Conservation (phyloP, 92 coral and sea anemone species). For the Heteractis magnifica region DNA sequence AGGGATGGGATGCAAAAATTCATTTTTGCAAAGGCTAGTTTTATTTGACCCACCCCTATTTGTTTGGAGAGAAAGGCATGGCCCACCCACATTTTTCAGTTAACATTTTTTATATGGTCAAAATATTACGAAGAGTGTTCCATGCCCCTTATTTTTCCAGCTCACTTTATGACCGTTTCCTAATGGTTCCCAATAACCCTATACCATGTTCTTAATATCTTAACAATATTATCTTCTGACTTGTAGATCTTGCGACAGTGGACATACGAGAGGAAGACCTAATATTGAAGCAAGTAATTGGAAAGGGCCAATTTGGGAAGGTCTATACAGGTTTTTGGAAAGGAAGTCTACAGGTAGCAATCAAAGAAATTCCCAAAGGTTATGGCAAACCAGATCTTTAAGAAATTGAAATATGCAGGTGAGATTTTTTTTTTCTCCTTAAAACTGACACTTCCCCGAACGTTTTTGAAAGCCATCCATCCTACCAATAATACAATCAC, state of each 20-base stretch:
- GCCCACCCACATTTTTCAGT: no score
- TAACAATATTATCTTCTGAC: background rate
- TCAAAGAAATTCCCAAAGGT: constrained; percentile 15
- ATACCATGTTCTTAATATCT: no score
- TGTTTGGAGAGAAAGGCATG: no score
- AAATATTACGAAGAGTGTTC: no score
- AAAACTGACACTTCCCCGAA: no score
- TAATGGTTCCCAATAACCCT: no score
- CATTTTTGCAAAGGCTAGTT: no score
- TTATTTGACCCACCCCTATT: no score
- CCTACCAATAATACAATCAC: background rate
- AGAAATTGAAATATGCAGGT: constrained; percentile 26
- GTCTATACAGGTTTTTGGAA: constrained; percentile 34
- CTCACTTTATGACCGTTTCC: no score
- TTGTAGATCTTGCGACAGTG: background rate
- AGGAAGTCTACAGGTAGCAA: constrained; percentile 33
- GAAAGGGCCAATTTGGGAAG: constrained; percentile 14
- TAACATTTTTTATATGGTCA: no score
- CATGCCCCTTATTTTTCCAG: no score
- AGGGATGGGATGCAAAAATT: no score
- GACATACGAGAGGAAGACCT: background rate
- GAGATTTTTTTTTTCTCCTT: background rate
- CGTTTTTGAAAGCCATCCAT: background rate
- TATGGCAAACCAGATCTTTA: constrained; percentile 24
- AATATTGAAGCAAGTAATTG: background rate